phyloP scores from a whole-genome alignment of 2,797 vertebrate species.

The Cyclura pinguis region DNA sequence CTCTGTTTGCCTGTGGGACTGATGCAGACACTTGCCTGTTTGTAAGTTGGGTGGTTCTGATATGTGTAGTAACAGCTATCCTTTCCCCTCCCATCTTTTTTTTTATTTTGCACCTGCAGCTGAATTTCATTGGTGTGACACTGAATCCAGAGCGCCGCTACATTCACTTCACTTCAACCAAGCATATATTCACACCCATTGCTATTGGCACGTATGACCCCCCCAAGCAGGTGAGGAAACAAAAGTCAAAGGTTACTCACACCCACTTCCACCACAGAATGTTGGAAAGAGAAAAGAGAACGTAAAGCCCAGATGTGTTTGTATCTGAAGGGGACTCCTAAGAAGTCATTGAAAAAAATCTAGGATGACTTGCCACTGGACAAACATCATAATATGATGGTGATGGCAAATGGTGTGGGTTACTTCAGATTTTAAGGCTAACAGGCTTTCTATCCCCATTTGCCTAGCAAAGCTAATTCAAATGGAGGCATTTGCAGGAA shows the following conservation, averaged over 20 bases:
- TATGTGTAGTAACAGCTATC: neutral
- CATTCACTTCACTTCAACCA: slow-evolving; percentile 84
- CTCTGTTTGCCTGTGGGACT: neutral
- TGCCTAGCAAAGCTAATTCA: neutral
- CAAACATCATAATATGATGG: neutral
- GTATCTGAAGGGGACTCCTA: too few species aligned
- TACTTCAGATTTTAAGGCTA: neutral
- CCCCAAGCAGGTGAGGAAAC: slow-evolving; percentile 87
- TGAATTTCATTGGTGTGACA: slow-evolving; percentile 89
- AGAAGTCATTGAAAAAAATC: neutral
- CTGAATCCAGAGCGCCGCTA: slow-evolving; percentile 80
- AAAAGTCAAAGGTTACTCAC: neutral
- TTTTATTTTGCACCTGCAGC: slow-evolving; percentile 75
- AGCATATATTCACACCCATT: slow-evolving; percentile 86
- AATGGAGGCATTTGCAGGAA: neutral
- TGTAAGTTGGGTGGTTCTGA: neutral
- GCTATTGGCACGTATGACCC: slow-evolving; percentile 82
- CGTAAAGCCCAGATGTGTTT: neutral
- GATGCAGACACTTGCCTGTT: neutral
- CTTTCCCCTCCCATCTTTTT: neutral
- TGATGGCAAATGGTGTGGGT: neutral
- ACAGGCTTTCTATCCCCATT: too few species aligned
- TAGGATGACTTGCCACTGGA: neutral
- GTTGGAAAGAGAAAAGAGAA: neutral
- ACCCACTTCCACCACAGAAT: neutral